Evolutionary conservation across 2,113 vertebrate species (phyloP).

Genomic region (Entelurus aequoreus): DNA sequence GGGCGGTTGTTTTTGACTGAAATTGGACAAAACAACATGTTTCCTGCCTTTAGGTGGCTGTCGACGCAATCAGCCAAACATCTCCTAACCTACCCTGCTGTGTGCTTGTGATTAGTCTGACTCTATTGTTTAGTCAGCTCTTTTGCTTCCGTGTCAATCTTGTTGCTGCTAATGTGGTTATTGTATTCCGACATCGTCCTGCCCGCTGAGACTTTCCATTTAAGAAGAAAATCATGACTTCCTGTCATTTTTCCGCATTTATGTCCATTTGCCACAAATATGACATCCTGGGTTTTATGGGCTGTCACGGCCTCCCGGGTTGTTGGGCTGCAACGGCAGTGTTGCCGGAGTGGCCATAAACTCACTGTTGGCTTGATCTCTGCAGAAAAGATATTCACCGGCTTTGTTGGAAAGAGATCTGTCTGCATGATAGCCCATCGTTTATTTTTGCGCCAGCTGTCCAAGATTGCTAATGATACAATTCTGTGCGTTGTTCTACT

Average conservation of each 20-base stretch:
- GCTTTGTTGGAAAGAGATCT: not conserved
- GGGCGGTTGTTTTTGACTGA: too few relatives aligned
- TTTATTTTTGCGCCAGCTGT: conserved; percentile 15
- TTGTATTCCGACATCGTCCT: not conserved
- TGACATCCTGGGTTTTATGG: conserved; percentile 1
- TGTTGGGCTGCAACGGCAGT: not conserved
- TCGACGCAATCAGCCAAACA: too few relatives aligned
- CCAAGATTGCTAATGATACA: conserved; percentile 18
- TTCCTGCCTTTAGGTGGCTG: too few relatives aligned
- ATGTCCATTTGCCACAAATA: not conserved
- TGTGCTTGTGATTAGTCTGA: too few relatives aligned
- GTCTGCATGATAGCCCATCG: not conserved
- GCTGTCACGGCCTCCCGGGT: not conserved
- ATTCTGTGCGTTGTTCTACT: conserved; percentile 34
- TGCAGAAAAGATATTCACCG: not conserved
- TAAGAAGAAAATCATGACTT: not conserved
- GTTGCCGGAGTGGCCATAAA: conserved; percentile 11
- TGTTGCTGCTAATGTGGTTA: not conserved
- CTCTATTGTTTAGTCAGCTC: too few relatives aligned
- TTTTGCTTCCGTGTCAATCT: too few relatives aligned
- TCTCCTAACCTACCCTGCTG: too few relatives aligned
- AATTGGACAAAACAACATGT: too few relatives aligned
- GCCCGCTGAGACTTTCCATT: not conserved
- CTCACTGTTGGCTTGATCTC: not conserved
- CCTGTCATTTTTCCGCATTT: not conserved